Base-by-base conservation (phyloP, 2,113 vertebrate species). In the Chaetodon trifascialis region DNA sequence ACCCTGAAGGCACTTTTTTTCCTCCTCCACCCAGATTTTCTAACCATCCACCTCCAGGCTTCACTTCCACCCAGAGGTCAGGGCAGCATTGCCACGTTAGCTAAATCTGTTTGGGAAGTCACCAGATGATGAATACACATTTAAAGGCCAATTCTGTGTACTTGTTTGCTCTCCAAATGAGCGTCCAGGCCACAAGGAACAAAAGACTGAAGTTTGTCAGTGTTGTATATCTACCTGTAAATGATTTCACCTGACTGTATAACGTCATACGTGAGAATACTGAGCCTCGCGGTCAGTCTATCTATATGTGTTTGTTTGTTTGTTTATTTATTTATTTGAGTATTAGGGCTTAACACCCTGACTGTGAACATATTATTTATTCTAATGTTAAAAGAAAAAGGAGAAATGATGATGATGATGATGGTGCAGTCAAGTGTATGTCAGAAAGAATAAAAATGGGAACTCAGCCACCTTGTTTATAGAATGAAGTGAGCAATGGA, bases 391-490 rank as follows among this genome's bases (percentile, higher is more conserved):
- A 90, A 85, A 75, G 58, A 55, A 89, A 79, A 77, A 84, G 73
- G 73, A 75, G 71, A n/a, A 71, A 60, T 69, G 81, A 42, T 30
- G 76, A 72, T 49, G 42, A 59, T 70, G 54, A 67, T 68, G 81
- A 83, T 85, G 76, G 73, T 87, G 78, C 60, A 86, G 84, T 79
- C 66, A 55, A 40, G 23, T 59, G 64, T 83, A 60, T 60, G 63
- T 84, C 71, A 76, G 62, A 96, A 96, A 94, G 94, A 95, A 69
- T 93, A 95, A 95, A 95, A 95, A 95, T 91, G 92, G 96, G 89
- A 95, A 94, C 91, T 94, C 93, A 93, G 86, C 88, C 94, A 92
- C 92, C 69, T 96, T 96, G 96, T 97, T 97, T 96, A 96, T 96
- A 96, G 92, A 95, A 95, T 96, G 46, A 71, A 79, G 94, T 96